Base-by-base conservation (phyloP, 2,113 vertebrate genomes). In the Forbesichthys papilliferus region DNA sequence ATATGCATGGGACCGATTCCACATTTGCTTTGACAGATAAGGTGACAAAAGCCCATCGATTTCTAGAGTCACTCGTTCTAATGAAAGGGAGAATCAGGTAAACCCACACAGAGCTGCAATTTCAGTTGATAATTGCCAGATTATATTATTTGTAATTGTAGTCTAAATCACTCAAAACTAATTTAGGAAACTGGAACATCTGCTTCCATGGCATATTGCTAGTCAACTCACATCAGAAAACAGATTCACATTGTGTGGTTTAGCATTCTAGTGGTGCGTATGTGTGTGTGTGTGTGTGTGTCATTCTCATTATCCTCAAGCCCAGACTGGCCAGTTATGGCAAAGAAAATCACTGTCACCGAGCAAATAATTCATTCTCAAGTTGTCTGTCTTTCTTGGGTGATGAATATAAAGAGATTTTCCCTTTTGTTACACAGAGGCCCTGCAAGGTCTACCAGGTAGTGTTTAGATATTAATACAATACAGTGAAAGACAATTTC, bases 21-120 rank as follows among this genome's bases (percentile, higher is more conserved):
- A 83, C 83, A 85, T 82, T 74, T 75, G 74, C 83, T 85, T 75
- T 80, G 74, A 86, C 62, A 55, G 74, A 85, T 77, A 79, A 79
- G 69, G 72, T 74, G 63, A 86, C 72, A 82, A 87, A 83, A 73
- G 59, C 47, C 3, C 0, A 66, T 18, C 70, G 64, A 75, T 80
- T 85, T 78, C 65, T 60, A 69, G 56, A 70, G 65, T 27, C 61
- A 61, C 66, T 61, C 42, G 72, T 78, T 74, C 14, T 12, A n/a
- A 46, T 34, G 11, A 27, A 51, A 13, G 52, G 48, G 7, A 53
- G 66, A 71, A 71, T 60, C 56, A 3, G 9, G 49, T 60, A 34
- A 46, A 71, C 27, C 16, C 61, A 10, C 64, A 10, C 36, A 16
- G 5, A 12, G 64, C 68, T 16, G 54, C 61, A 48, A 34, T 36